Conservation (phyloP, 2,113 vertebrate species). For the Aspidoscelis tigris region DNA sequence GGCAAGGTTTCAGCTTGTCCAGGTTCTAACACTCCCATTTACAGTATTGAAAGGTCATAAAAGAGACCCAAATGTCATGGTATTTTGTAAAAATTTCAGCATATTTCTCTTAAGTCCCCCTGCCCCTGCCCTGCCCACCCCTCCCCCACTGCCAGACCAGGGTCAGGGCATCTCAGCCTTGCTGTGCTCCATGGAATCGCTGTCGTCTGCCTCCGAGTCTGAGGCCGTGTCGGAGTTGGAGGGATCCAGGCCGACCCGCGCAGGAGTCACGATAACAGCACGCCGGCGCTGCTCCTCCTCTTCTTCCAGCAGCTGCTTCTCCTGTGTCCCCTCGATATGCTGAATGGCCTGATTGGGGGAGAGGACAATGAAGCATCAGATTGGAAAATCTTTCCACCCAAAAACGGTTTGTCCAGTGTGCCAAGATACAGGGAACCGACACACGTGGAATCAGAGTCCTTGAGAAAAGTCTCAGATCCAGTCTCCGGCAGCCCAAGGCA, state of each 20-base stretch:
- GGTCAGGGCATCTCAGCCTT: constrained; percentile 85
- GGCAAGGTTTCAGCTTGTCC: constrained; percentile 49
- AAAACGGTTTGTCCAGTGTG: too few species aligned
- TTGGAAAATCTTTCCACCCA: too few species aligned
- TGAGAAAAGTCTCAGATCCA: not conserved
- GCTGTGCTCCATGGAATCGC: constrained; percentile 81
- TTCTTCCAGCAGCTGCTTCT: constrained; percentile 76
- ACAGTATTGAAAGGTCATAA: constrained; percentile 85
- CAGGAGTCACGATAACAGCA: constrained; percentile 89
- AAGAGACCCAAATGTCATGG: constrained; percentile 80
- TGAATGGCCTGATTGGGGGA: constrained; percentile 88
- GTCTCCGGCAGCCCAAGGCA: not conserved
- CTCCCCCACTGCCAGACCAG: constrained; percentile 57
- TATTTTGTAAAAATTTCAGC: constrained; percentile 82
- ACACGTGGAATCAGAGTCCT: not conserved
- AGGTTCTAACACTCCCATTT: constrained; percentile 67
- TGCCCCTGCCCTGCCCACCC: constrained; percentile 31
- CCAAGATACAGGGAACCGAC: not conserved
- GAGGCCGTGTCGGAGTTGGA: constrained; percentile 91
- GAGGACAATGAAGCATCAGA: rapidly evolving
- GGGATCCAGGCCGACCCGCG: constrained; percentile 77
- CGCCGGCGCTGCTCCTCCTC: constrained; percentile 88
- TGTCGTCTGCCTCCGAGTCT: constrained; percentile 89
- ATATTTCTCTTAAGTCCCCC: constrained; percentile 58
- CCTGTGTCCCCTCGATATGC: constrained; percentile 97